phyloP scores from a whole-genome alignment of 2,797 vertebrate genomes.

The Enteromius anoplus region DNA sequence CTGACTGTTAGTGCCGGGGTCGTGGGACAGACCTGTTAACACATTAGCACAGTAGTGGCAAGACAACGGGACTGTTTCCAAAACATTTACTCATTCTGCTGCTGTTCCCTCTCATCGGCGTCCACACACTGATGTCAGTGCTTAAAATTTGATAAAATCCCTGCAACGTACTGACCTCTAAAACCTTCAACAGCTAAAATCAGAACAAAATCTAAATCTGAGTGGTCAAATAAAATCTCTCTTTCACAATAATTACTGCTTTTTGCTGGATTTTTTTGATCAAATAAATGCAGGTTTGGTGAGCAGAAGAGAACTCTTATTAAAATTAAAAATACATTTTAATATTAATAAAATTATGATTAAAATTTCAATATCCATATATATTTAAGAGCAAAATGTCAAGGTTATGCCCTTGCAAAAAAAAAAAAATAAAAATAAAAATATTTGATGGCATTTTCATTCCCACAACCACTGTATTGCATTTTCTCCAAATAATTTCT shows the following conservation, averaged over 20 bases:
- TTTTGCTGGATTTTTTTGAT: neutral
- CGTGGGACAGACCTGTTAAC: neutral
- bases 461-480: neutral
- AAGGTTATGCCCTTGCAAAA: neutral
- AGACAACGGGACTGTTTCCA: slow-evolving; percentile 14
- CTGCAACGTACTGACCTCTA: neutral
- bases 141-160: neutral
- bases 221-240: neutral
- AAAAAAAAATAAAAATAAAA: too few relatives aligned
- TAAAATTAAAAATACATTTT: neutral
- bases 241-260: neutral
- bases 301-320: neutral
- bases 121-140: neutral
- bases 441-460: neutral
- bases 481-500: neutral
- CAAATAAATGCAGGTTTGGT: too few relatives aligned
- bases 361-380: neutral
- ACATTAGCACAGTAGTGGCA: neutral
- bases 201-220: too few relatives aligned
- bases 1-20: slow-evolving; percentile 6
- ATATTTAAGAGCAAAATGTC: neutral
- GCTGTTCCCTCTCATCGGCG: neutral
- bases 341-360: neutral
- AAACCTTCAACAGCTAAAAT: neutral
- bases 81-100: neutral